phyloP scores from a whole-genome alignment of 1,140 invertebrate species.

The Planococcus citri region DNA sequence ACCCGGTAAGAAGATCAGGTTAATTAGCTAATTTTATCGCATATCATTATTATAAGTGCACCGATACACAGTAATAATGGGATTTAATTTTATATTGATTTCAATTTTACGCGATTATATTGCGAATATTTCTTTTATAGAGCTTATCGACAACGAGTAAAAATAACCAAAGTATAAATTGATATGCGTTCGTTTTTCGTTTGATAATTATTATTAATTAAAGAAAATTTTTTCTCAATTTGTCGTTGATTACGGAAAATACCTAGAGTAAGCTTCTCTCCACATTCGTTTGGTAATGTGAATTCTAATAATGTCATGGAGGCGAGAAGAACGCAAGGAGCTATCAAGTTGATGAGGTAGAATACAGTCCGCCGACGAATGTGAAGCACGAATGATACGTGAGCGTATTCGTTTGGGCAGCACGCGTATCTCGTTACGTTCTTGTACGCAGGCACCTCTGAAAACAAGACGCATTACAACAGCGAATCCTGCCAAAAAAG shows the following conservation, averaged over 20 bases:
- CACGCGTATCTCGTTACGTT: conserved; percentile 38
- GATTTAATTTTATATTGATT: too few species aligned
- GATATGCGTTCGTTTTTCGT: too few species aligned
- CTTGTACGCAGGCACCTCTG: conserved; percentile 37
- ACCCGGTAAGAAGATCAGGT: too few species aligned
- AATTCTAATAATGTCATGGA: conserved; percentile 54
- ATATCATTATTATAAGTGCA: too few species aligned
- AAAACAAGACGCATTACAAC: conserved; percentile 27
- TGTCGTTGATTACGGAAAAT: background rate
- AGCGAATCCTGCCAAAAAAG: background rate
- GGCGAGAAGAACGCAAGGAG: conserved; percentile 55
- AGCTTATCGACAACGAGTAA: too few species aligned
- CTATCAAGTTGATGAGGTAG: conserved; percentile 57
- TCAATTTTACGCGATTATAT: too few species aligned
- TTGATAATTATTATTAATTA: too few species aligned
- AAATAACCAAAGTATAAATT: too few species aligned
- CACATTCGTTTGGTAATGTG: conserved; percentile 51
- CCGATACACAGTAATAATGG: too few species aligned
- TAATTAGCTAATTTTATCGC: too few species aligned
- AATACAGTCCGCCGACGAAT: conserved; percentile 51
- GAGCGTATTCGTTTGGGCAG: conserved; percentile 46
- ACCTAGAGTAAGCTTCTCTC: conserved; percentile 58
- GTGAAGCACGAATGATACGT: conserved; percentile 51
- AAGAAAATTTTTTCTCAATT: too few species aligned
- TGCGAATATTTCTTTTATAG: too few species aligned